Evolutionary conservation across 2,888 invertebrate species (phyloP), one percentile per base, ranked within the genome.

Genomic region (Chalcis sispes): DNA sequence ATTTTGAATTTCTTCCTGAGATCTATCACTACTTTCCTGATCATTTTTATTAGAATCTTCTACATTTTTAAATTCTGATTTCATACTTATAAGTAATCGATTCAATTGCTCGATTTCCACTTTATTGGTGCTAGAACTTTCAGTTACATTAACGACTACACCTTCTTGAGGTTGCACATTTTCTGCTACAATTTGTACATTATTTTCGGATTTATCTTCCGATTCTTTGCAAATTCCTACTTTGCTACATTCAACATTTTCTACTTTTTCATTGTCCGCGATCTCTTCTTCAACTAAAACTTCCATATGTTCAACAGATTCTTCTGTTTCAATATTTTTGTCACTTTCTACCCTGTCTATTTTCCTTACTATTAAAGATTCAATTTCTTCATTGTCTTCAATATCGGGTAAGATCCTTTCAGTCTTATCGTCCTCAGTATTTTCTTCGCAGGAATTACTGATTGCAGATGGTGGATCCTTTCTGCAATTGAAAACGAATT

Each of bases 61-160:
- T 42, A 74, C 71, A 18, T 75, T 77, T 64, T 81, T 82, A 32
- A 86, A 81, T 56, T 85, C 84, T 10, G 85, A 80, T 46, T 86
- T 87, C 81, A 88, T 85, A 48, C 86, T 87, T 50, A 85, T 83
- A 15, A 88, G 76, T 70, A 88, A 77, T 75, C 80, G 83, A 58
- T 86, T 85, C 25, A 88, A 77, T 72, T 87, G 85, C 65, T 88
- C 87, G n/a, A 85, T 84, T 70, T 87, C 87, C 8, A 84, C 83
- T 29, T 82, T 82, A 48, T 75, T 58, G n/a, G 10, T 2, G 27
- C 10, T 77, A 15, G 81, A 50, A 25, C 13, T 52, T 23, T n/a
- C 48, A 27, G 50, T 13, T 70, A 77, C 62, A 7, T 46, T 50
- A 7, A 18, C 20, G 13, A 58, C 52, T 7, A 69, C 8, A 13